Evolutionary conservation across 2,888 invertebrate genomes (phyloP).

Genomic region (Synanthedon tipuliformis): DNA sequence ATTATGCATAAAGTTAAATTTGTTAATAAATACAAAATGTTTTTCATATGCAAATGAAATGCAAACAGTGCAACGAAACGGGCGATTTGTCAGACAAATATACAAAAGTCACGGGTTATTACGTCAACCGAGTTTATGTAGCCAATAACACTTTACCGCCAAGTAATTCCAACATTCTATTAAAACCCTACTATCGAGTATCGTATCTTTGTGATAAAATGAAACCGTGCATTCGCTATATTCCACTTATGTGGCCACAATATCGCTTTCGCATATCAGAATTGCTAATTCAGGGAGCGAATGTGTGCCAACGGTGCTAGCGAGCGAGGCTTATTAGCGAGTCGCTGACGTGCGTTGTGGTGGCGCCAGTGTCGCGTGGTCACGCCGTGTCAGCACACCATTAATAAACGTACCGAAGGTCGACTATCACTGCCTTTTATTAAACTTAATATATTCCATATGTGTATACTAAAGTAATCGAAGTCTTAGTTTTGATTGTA

Average conservation of each 20-base stretch:
- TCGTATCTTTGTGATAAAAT: constrained; percentile 52
- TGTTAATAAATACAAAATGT: constrained; percentile 22
- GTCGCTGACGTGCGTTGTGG: constrained; percentile 10
- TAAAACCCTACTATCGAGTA: constrained; percentile 39
- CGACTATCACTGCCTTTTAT: constrained; percentile 1
- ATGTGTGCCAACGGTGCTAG: constrained; percentile 43
- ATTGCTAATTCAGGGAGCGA: constrained; percentile 60
- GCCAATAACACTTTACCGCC: constrained; percentile 46
- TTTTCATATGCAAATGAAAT: constrained; percentile 39
- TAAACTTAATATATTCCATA: neutral
- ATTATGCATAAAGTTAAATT: neutral
- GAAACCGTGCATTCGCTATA: constrained; percentile 40
- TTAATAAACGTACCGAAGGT: constrained; percentile 11
- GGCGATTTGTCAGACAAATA: constrained; percentile 55
- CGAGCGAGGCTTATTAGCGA: constrained; percentile 31
- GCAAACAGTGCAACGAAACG: constrained; percentile 34
- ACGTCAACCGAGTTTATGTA: constrained; percentile 51
- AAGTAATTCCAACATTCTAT: constrained; percentile 50
- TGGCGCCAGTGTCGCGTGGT: constrained; percentile 31
- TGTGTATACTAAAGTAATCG: no score
- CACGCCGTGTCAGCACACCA: constrained; percentile 17
- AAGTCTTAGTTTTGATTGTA: no score
- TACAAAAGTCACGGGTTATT: constrained; percentile 51
- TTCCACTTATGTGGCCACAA: constrained; percentile 53
- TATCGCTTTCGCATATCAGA: constrained; percentile 63